Evolutionary conservation across 2,797 vertebrate species (phyloP), one percentile per base, ranked within the genome.

Genomic region (Dromococcyx pavoninus): DNA sequence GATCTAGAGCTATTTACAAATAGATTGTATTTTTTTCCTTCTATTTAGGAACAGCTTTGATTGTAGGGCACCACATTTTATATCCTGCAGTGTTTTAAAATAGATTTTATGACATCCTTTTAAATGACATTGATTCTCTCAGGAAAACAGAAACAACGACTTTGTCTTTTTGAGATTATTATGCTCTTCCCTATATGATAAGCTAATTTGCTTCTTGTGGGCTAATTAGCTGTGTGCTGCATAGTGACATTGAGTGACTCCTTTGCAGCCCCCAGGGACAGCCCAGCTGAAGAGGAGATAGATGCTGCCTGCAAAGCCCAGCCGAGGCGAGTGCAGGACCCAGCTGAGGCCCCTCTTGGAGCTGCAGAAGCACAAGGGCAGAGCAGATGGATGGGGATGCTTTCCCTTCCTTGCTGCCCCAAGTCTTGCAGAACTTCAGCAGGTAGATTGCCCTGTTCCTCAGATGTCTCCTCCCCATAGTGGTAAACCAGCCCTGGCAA

Each of bases 161-260:
- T 86, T 79, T 10, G 65, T 7, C 4, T 50, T 79, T 92, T 90
- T 91, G 66, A 81, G 44, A 51, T 62, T 19, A 84, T 41, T 27
- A 33, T 60, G 51, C 46, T 67, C 56, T 61, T 88, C 39, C 67
- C 74, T 82, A 11, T 41, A 21, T 9, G 65, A 79, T 51, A 65
- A 67, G n/a, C 41, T 81, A 61, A 93, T 86, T 86, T 86, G 44
- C 37, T 89, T 88, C 89, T 67, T n/a, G 32, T 28, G 66, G 60
- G 62, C 70, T 90, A 79, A 95, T 91, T 86, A 91, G 33, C 64
- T 43, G 18, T n/a, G 66, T 54, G 56, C 46, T 81, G 57, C 48
- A 44, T 35, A 16, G 18, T 87, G 86, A 91, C 86, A 85, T 19
- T 71, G 93, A 79, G 33, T 76, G 91, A 74, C 80, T 79, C 33